Evolutionary conservation across 2,113 vertebrate species (phyloP).

Genomic region (Bettongia penicillata): DNA sequence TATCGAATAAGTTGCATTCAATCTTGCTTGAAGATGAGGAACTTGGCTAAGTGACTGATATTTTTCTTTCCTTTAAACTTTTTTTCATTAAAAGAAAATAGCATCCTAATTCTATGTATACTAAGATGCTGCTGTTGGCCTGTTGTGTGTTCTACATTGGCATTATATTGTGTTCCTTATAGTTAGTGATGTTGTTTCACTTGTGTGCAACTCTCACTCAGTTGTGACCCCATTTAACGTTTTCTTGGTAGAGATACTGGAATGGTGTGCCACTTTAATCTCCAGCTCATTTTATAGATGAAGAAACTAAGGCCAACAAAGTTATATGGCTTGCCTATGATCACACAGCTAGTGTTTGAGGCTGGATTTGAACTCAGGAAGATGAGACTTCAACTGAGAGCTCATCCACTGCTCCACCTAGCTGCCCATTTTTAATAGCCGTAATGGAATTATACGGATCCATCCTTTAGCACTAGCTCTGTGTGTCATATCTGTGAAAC

Average conservation of each 20-base stretch:
- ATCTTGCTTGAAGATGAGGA: not conserved
- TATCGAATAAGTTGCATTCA: not conserved
- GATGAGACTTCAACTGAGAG: too few relatives aligned
- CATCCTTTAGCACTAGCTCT: not conserved
- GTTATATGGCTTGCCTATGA: not conserved
- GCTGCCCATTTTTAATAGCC: not conserved
- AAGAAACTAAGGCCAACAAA: not conserved
- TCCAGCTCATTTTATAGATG: not conserved
- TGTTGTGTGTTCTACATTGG: not conserved
- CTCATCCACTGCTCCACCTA: not conserved
- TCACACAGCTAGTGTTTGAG: not conserved
- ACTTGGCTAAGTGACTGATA: not conserved
- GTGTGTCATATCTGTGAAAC: not conserved
- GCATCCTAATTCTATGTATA: not conserved
- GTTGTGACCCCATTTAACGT: not conserved
- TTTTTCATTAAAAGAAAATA: conserved; percentile 26
- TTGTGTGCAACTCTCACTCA: not conserved
- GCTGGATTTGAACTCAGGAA: not conserved
- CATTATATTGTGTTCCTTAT: not conserved
- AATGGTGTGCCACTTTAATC: not conserved
- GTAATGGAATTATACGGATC: not conserved
- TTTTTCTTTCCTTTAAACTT: conserved; percentile 20
- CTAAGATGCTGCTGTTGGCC: not conserved
- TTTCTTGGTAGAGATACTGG: not conserved
- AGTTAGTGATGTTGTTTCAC: not conserved